Evolutionary conservation across 2,888 invertebrate species (phyloP), one percentile per base, ranked within the genome.

Genomic region (Aproaerema taeniolella): DNA sequence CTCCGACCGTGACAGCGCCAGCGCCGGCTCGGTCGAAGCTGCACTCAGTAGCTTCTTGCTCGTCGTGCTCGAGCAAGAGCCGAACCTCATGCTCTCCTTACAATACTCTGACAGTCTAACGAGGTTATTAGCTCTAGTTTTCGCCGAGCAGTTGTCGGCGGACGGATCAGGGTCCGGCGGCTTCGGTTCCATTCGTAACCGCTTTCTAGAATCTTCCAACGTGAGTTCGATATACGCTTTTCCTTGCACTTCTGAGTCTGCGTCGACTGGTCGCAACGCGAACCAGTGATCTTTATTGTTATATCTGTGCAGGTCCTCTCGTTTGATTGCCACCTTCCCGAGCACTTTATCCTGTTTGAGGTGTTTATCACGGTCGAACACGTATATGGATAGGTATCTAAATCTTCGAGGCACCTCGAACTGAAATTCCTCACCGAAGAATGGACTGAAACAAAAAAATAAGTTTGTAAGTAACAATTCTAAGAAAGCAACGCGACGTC

Each of bases 271-370:
- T 58, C 92, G 89, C 72, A 95, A 80, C 37, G 94, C 91, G 72
- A 97, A 96, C 97, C 97, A 97, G 69, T 96, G 94, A 75, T 97
- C 97, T 67, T 95, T 95, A 69, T 95, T 94, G 79, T 96, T 95
- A 79, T 95, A 96, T 51, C 91, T 90, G 59, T 94, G 91, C 53
- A 97, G 85, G 62, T 96, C 95, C 68, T 95, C 95, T 46, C 95
- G 90, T 70, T 94, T 93, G 69, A 97, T 93, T 39, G 96, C 95
- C 49, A 96, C 96, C 58, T 86, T 86, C 26, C 94, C 94, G 58
- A 94, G 82, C 51, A 92, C 91, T 77, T 94, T 94, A 75, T 95
- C 94, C 68, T 94, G 94, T 68, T 94, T 95, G 74, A 93, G 89
- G 61, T 93, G 93, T 51, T 92, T 89, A 76, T 95, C 95, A 52